phyloP scores from a whole-genome alignment of 2,113 vertebrate species.

The Ibidorhyncha struthersii region DNA sequence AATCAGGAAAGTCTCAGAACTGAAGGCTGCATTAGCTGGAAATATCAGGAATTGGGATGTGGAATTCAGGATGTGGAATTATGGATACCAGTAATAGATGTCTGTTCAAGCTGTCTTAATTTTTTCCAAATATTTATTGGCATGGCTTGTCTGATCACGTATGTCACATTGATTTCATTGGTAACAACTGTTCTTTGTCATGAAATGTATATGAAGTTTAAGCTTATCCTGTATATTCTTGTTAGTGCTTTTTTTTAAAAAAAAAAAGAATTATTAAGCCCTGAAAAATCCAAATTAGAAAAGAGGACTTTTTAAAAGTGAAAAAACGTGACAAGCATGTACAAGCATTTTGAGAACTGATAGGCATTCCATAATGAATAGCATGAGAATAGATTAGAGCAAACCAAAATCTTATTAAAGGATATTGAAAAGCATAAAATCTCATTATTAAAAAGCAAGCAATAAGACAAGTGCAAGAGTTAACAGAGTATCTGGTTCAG shows the following conservation, averaged over 20 bases:
- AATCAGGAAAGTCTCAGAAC: background rate
- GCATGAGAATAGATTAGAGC: background rate
- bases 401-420: background rate
- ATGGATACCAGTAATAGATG: background rate
- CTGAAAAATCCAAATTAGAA: conserved; percentile 2
- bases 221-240: background rate
- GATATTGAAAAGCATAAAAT: background rate
- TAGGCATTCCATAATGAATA: background rate
- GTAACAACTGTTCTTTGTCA: conserved; percentile 1
- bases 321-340: background rate
- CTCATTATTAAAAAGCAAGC: background rate
- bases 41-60: background rate
- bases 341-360: background rate
- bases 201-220: background rate
- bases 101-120: background rate
- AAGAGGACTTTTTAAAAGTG: background rate
- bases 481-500: background rate
- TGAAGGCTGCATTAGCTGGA: background rate
- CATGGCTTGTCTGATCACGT: background rate
- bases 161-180: background rate
- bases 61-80: background rate
- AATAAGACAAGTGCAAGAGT: background rate
- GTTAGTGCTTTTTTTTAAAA: background rate
- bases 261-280: background rate
- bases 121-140: background rate